Conservation (phyloP, 2,113 vertebrate species). For the Ailurus styani region DNA sequence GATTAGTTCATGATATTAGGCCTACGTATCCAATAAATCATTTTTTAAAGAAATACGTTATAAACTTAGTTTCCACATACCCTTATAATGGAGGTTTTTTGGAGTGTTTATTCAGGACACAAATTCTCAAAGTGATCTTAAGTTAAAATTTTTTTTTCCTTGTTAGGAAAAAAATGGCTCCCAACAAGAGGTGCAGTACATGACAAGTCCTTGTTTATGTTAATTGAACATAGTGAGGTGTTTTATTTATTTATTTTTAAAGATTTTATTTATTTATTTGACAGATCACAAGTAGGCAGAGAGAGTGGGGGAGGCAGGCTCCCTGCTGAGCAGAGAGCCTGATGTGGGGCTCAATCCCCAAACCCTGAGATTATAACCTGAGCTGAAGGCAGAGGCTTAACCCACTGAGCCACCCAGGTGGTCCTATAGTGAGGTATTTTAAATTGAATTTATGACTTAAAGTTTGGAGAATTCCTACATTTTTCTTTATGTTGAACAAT, state of each 20-base stretch:
- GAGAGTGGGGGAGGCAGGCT: no score
- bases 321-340: no score
- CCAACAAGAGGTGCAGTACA: not conserved
- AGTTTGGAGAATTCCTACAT: not conserved
- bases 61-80: slow-evolving; percentile 17
- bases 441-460: not conserved
- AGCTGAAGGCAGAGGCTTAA: no score
- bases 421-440: not conserved
- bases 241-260: no score
- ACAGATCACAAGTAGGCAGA: no score
- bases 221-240: not conserved
- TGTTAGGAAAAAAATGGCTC: slow-evolving; percentile 39
- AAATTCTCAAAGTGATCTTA: slow-evolving; percentile 25
- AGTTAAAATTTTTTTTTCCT: slow-evolving; percentile 39
- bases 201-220: slow-evolving; percentile 16
- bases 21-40: not conserved
- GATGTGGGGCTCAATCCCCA: no score
- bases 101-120: not conserved
- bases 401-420: no score
- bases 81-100: slow-evolving; percentile 15
- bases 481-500: not conserved
- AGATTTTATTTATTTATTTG: no score
- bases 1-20: slow-evolving; percentile 38
- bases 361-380: no score
- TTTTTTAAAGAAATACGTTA: slow-evolving; percentile 36